phyloP scores from a whole-genome alignment of 35 echinoderm and acorn worm species.

The Lytechinus pictus region DNA sequence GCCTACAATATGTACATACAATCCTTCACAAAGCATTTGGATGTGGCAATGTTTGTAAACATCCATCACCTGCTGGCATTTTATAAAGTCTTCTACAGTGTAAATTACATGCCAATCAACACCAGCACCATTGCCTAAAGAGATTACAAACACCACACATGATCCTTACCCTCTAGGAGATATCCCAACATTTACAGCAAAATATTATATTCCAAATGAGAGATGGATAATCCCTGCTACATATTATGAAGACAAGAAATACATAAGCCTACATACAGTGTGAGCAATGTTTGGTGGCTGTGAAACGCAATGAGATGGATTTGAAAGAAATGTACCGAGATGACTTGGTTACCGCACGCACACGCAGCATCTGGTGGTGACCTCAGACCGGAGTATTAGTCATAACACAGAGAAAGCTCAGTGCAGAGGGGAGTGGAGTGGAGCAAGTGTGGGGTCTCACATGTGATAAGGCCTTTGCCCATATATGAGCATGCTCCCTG shows the following conservation, averaged over 20 bases:
- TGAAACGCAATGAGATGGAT: not conserved
- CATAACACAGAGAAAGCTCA: not conserved
- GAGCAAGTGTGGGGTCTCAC: not conserved
- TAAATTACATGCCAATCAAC: not conserved
- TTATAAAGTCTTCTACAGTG: not conserved
- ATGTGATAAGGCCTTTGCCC: constrained; percentile 36
- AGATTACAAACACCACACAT: not conserved
- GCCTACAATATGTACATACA: not conserved
- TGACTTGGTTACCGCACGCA: not conserved
- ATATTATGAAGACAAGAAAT: not conserved
- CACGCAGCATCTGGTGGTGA: not conserved
- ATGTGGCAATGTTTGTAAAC: not conserved
- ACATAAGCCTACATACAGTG: not conserved
- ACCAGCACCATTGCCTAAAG: not conserved
- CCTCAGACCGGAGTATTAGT: not conserved
- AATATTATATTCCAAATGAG: constrained; percentile 14
- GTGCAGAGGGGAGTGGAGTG: not conserved
- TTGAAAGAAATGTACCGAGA: not conserved
- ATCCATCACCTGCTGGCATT: not conserved
- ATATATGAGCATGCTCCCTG: constrained; percentile 44
- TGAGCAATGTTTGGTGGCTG: not conserved
- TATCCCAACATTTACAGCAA: not conserved
- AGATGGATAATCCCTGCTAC: not conserved
- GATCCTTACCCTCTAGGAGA: not conserved
- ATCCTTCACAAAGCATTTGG: not conserved